Conservation (phyloP, 1,140 invertebrate species). For the Drosophila rufa region DNA sequence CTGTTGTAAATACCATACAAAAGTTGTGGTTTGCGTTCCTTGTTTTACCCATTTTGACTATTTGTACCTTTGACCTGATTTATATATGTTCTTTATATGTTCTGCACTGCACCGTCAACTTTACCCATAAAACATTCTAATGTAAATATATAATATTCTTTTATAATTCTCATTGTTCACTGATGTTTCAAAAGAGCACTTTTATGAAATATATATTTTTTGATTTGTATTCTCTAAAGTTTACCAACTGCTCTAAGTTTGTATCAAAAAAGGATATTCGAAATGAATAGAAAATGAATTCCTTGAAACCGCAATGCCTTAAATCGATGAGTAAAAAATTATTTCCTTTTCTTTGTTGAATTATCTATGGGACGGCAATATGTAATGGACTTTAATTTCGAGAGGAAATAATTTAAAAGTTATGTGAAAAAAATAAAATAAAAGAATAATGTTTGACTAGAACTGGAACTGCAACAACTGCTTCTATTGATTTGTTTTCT, state of each 20-base stretch:
- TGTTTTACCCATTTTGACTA: slow-evolving; percentile 51
- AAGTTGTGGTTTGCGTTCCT: slow-evolving; percentile 53
- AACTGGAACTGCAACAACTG: slow-evolving; percentile 3
- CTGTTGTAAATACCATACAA: slow-evolving; percentile 72
- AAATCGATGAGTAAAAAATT: slow-evolving; percentile 29
- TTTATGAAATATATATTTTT: slow-evolving; percentile 42
- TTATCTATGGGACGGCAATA: slow-evolving; percentile 60
- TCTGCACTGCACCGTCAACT: slow-evolving; percentile 35
- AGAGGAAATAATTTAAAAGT: slow-evolving; percentile 3
- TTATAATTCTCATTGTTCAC: slow-evolving; percentile 27
- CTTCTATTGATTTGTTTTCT: background rate
- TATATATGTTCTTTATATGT: slow-evolving; percentile 14
- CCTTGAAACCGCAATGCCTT: slow-evolving; percentile 60
- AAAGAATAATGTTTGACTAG: slow-evolving; percentile 8
- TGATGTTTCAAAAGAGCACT: slow-evolving; percentile 59
- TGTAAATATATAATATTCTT: slow-evolving; percentile 42
- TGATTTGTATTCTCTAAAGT: slow-evolving; percentile 18
- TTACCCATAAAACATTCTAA: slow-evolving; percentile 16
- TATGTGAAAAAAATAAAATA: background rate
- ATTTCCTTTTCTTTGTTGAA: slow-evolving; percentile 17
- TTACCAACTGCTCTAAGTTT: slow-evolving; percentile 21
- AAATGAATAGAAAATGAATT: slow-evolving; percentile 36
- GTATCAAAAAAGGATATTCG: slow-evolving; percentile 36
- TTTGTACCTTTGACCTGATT: slow-evolving; percentile 74
- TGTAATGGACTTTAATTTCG: slow-evolving; percentile 54